Evolutionary conservation across 35 echinoderm and acorn worm genomes (phyloP), one percentile per base, ranked within the genome.

Genomic region (Diadema setosum): DNA sequence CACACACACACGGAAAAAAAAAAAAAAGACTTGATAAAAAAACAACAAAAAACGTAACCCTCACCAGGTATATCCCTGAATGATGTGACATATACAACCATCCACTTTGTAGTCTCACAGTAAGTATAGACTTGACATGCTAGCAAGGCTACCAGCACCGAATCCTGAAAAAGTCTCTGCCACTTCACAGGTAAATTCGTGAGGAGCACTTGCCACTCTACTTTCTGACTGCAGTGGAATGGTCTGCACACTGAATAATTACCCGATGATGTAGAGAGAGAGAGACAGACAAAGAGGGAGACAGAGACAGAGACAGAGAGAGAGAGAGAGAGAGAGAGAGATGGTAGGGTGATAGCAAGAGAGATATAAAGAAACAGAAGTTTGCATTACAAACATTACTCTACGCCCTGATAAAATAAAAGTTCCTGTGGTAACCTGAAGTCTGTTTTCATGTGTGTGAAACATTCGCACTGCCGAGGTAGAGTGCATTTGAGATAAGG

Each of bases 391-490:
- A 67, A 33, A 67, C 63, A 67, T 67, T 67, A 67, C 63, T 67
- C 63, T 67, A 67, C 63, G 63, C 63, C 63, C 63, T 67, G 63
- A 67, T 67, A 67, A 67, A 67, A 65, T 32, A 26, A 26, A 67
- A 33, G 24, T 32, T 67, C 15, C 37, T 67, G 30, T 29, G 27
- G 27, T 67, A 34, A 33, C 37, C 25, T 55, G 4, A 21, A 78
- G 39, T 5, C 18, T 37, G 73, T 35, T 41, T 44, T 44, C 44
- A 78, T 41, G 73, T 41, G 3, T 78, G 37, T n/a, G 37, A 41
- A 36, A 42, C 73, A 15, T 78, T 36, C 33, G 21, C 73, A 44
- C 73, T 78, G 37, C 73, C 39, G 73, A 78, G 73, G 73, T 78
- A 78, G 35, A 78, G 40, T 44, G 73, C 73, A 21, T 25, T 78